These are phyloP conservation scores for Chroicocephalus ridibundus DNA, from an alignment of 2,113 vertebrate species.

Conservation along the genomic window DNA sequence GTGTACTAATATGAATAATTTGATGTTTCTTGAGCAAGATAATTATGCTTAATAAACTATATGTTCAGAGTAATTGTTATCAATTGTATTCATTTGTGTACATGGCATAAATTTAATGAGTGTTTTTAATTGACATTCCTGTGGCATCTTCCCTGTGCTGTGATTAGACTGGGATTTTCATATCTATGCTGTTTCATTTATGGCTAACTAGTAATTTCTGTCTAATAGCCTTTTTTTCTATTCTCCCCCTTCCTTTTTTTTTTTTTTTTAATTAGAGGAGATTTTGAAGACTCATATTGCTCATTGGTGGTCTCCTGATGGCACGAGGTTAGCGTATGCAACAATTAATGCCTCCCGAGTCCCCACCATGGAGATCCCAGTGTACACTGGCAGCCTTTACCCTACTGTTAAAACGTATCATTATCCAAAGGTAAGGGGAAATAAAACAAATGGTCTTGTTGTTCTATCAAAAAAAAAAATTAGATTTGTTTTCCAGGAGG, in stretches of 20 bases:
- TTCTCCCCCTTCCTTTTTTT: neutral
- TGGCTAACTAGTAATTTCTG: neutral
- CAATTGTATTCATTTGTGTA: constrained; percentile 18
- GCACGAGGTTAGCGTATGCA: constrained; percentile 89
- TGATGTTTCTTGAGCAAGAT: constrained; percentile 2
- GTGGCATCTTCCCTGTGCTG: neutral
- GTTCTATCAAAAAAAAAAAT: neutral
- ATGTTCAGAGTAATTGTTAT: constrained; percentile 25
- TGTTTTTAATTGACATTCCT: constrained; percentile 24
- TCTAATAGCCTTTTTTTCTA: neutral
- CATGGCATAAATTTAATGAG: constrained; percentile 1
- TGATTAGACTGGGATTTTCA: constrained; percentile 1
- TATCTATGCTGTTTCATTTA: neutral
- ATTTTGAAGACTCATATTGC: constrained; percentile 91
- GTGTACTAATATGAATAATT: neutral
- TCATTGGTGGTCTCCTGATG: constrained; percentile 98
- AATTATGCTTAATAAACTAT: constrained; percentile 32
- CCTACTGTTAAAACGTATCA: constrained; percentile 88
- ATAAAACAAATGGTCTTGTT: neutral
- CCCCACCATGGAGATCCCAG: constrained; percentile 91
- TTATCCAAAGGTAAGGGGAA: constrained; percentile 89
- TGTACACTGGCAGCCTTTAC: constrained; percentile 87
- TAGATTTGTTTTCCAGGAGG: neutral
- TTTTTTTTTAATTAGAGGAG: constrained; percentile 82
- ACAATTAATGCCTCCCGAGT: constrained; percentile 94